Percentiles rank a stretch among this genome's conserved stretches.
phyloP scores from a whole-genome alignment of 1,140 invertebrate species.

The Augochlora pura region DNA sequence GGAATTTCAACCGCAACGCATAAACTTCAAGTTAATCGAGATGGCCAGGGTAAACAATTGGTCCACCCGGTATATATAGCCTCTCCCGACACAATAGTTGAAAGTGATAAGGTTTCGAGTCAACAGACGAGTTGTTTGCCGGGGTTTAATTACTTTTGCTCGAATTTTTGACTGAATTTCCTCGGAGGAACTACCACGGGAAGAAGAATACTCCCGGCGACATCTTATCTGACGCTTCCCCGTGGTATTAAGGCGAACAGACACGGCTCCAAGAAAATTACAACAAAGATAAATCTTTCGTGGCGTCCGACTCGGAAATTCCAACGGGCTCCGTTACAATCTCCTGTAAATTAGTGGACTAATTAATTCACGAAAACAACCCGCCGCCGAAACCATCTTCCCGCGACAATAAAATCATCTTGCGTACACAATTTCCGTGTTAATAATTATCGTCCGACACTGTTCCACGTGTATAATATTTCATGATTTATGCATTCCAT shows the following conservation, averaged over 20 bases:
- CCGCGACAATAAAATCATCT: background rate
- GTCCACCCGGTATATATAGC: background rate
- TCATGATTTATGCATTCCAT: background rate
- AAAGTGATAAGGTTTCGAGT: background rate
- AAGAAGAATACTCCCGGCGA: background rate
- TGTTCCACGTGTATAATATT: background rate
- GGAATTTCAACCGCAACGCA: too few species aligned
- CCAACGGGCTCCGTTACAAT: background rate
- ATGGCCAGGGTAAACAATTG: too few species aligned
- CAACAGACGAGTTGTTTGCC: background rate
- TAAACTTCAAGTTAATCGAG: too few species aligned
- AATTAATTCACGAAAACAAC: constrained; percentile 2
- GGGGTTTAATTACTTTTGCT: constrained; percentile 26
- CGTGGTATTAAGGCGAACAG: background rate
- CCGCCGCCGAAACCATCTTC: background rate
- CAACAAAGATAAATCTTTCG: constrained; percentile 9
- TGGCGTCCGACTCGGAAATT: background rate
- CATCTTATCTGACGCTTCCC: constrained; percentile 1
- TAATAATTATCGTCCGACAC: background rate
- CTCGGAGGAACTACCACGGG: background rate
- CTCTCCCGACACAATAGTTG: background rate
- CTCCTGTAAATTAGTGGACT: background rate
- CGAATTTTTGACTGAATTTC: constrained; percentile 8
- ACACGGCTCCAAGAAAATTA: background rate
- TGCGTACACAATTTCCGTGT: background rate